Base-by-base conservation (phyloP, 2,797 vertebrate species). In the Sebastes umbrosus region DNA sequence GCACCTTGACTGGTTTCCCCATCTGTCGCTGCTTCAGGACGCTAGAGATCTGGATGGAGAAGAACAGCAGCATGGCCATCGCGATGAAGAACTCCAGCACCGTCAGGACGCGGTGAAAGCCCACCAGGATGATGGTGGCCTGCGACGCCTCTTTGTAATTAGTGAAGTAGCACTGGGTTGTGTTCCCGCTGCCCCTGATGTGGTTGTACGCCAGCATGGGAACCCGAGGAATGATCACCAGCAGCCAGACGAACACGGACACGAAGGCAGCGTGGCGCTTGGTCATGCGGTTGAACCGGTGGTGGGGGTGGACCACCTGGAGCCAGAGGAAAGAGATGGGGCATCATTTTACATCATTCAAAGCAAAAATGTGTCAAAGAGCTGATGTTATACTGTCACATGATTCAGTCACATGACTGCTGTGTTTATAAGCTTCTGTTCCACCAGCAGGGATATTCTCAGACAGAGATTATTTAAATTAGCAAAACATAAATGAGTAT, bases 201-300 rank as follows among this genome's bases (percentile, higher is more conserved):
- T 27, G 72, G 64, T 84, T 92, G 83, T 92, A 95, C 3, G 75
- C 88, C 8, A 96, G 88, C 86, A 96, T 93, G 68, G 95, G 95
- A 1, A 90, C 60, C 0, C 94, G 95, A 10, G 95, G 92, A 12
- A 25, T 20, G 31, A 95, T 82, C 31, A 94, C 93, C 84, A 94
- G 2, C 52, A 90, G 27, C 94, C 95, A 96, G 6, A 94, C 88
- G 0, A 86, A 12, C n/a, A 29, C 3, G 0, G 85, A 82, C 74
- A 89, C 74, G 0, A 36, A 34, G 1, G 4, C 73, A 0, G 91
- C 93, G 71, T 87, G 92, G 0, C 10, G 62, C 70, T 57, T 88
- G 11, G 75, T 93, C 89, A 94, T 85, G 0, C n/a, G 78, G 80
- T 84, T 92, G 63, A 93, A 80, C 1, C 87, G 8, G 54, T 91